Percentiles rank a stretch among this genome's conserved stretches.
Conservation (phyloP, 2,113 vertebrate species). For the Colinus virginianus region DNA sequence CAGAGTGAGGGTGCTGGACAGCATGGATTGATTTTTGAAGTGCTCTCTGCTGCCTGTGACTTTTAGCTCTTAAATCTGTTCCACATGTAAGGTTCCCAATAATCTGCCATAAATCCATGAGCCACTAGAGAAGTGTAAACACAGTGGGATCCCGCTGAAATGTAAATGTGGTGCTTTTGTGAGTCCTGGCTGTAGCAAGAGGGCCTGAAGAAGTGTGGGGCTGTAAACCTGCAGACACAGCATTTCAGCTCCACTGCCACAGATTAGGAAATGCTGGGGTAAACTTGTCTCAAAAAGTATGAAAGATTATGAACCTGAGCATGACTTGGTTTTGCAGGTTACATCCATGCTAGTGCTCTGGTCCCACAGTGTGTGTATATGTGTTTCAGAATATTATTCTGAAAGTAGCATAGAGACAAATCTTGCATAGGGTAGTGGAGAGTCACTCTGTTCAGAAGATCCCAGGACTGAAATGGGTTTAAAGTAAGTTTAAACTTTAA, state of each 20-base stretch:
- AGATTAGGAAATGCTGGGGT: background rate
- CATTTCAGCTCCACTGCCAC: background rate
- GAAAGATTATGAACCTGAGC: background rate
- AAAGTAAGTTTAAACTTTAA: background rate
- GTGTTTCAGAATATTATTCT: background rate
- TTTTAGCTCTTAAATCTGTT: background rate
- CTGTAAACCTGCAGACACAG: background rate
- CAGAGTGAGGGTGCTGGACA: background rate
- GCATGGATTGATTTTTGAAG: background rate
- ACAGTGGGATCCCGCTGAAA: fast-evolving
- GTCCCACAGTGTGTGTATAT: background rate
- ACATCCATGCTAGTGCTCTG: background rate
- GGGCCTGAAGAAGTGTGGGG: background rate
- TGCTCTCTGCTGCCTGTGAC: background rate
- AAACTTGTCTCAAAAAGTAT: background rate
- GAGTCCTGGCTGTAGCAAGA: background rate
- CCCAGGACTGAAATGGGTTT: background rate
- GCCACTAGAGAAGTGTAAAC: background rate
- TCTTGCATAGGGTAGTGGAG: background rate
- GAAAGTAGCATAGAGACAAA: background rate
- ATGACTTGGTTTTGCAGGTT: background rate
- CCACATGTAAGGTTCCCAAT: background rate
- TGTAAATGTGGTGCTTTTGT: background rate
- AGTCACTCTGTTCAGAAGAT: background rate
- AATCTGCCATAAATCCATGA: background rate